Evolutionary conservation across 1,140 invertebrate genomes (phyloP), one percentile per base, ranked within the genome.

Genomic region (Lucilia sericata): DNA sequence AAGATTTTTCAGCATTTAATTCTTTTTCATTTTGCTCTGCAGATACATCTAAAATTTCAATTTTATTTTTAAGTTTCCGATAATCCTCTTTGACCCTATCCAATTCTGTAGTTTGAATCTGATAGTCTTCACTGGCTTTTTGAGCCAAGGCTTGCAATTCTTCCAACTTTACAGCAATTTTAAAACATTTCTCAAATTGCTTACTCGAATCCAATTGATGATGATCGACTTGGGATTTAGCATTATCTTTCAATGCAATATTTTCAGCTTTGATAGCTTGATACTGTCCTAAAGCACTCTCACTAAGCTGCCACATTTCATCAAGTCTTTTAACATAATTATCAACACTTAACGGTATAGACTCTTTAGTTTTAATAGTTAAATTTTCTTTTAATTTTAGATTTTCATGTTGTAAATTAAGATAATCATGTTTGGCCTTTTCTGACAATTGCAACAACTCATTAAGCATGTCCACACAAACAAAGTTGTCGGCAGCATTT

Each of bases 381-480:
- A 82, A 36, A 36, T 60, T 82, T 30, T 65, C 17, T 17, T 82
- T 82, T 34, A 82, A 36, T 82, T 82, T 30, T 36, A 34, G 13
- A 42, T 82, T 82, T n/a, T 82, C 81, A n/a, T 30, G 17, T 49
- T 19, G 8, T 9, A 80, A 21, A 2, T 10, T 25, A 2, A 19
- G 42, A 17, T 80, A 80, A 49, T 80, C 76, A 49, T 25, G 7
- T 80, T 80, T 80, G n/a, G 47, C 76, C 13, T 80, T 80, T n/a
- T 80, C 76, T 3, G 76, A 51, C 17, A 80, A 80, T 14, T 49
- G 9, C 55, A 84, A 21, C 21, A 84, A 81, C 65, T 83, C 82
- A 74, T 83, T 74, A 9, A 70, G 12, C 21, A 7, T 70, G 19
- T 25, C 65, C 0, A 70, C n/a, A 19, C 17, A 21, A 21, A 70